Conservation (phyloP, 2,113 vertebrate species). For the Lagopus muta region DNA sequence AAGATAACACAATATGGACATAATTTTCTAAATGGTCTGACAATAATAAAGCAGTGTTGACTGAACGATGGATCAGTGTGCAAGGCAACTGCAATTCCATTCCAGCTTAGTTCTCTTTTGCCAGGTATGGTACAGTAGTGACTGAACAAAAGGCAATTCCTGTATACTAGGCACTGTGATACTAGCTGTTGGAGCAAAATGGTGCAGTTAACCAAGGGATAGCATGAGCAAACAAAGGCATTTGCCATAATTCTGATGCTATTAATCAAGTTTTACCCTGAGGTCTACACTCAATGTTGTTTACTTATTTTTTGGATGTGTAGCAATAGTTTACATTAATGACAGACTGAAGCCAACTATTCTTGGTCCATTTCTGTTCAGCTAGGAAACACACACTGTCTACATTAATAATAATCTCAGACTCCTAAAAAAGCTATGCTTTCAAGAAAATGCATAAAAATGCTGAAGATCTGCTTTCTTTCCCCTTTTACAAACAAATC, state of each 20-base stretch:
- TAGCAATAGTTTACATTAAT: background rate
- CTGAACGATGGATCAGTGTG: slow-evolving; percentile 12
- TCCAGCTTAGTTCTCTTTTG: background rate
- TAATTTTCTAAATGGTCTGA: background rate
- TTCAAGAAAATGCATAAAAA: background rate
- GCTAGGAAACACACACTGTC: background rate
- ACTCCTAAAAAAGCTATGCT: background rate
- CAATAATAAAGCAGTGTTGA: background rate
- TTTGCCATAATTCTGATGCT: background rate
- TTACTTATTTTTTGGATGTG: background rate
- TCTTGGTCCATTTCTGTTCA: background rate
- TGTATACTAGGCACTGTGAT: background rate
- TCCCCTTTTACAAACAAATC: background rate
- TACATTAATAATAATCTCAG: background rate
- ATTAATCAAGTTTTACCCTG: background rate
- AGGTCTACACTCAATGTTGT: background rate
- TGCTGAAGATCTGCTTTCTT: background rate
- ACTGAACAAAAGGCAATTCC: slow-evolving; percentile 24
- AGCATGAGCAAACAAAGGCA: slow-evolving; percentile 4
- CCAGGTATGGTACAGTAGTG: background rate
- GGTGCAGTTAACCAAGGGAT: background rate
- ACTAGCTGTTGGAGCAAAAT: background rate
- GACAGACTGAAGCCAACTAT: background rate
- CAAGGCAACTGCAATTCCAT: background rate
- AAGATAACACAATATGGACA: background rate